These are phyloP conservation scores for Pelodytes ibericus DNA, from an alignment of 2,797 vertebrate genomes.

Conservation along the genomic window DNA sequence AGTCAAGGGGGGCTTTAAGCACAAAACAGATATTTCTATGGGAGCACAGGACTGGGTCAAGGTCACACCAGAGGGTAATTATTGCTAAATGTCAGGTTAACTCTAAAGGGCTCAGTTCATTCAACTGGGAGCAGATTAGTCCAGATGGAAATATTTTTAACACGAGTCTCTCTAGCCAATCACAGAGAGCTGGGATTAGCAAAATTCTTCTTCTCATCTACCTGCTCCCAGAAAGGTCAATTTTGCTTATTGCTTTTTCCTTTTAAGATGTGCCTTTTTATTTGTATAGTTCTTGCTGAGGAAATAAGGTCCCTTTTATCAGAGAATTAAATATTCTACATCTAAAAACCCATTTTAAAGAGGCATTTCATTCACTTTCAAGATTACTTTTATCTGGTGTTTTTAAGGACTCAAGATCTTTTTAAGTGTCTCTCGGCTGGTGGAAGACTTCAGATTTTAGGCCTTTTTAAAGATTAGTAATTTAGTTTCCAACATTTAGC, in stretches of 20 bases:
- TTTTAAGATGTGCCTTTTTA: conserved; percentile 78
- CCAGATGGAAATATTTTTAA: conserved; percentile 90
- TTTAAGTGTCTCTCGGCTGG: conserved; percentile 54
- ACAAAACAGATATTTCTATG: conserved; percentile 77
- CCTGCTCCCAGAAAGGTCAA: conserved; percentile 87
- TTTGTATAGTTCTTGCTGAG: conserved; percentile 69
- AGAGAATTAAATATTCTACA: conserved; percentile 82
- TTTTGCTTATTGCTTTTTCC: conserved; percentile 84
- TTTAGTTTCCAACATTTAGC: conserved; percentile 63
- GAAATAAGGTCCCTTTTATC: conserved; percentile 79
- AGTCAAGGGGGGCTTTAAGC: conserved; percentile 78
- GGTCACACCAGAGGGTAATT: conserved; percentile 88
- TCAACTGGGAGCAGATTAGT: conserved; percentile 88
- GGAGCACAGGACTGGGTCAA: conserved; percentile 77
- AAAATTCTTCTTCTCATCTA: conserved; percentile 88
- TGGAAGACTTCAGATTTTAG: conserved; percentile 50
- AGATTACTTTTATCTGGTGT: conserved; percentile 74
- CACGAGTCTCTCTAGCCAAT: conserved; percentile 80
- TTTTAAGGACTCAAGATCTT: conserved; percentile 61
- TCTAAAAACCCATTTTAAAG: conserved; percentile 70
- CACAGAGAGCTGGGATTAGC: conserved; percentile 83
- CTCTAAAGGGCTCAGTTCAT: conserved; percentile 84
- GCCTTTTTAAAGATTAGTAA: conserved; percentile 56
- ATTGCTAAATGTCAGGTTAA: conserved; percentile 92
- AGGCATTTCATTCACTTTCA: conserved; percentile 77